phyloP scores from a whole-genome alignment of 2,888 invertebrate genomes.

The Drosophila recens region DNA sequence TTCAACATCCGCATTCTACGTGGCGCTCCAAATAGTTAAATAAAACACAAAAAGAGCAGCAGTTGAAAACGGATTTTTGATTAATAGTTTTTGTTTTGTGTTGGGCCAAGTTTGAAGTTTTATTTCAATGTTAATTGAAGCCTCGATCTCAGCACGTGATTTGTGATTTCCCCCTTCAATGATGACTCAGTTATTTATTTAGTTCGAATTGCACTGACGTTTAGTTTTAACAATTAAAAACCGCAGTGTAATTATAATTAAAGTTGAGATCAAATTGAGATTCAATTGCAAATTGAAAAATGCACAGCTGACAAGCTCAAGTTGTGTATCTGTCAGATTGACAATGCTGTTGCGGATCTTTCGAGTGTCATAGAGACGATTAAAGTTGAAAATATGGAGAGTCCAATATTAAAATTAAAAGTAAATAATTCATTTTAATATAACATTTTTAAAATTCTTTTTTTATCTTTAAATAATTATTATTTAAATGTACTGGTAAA shows the following conservation, averaged over 20 bases:
- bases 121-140: conserved; percentile 59
- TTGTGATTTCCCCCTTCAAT: conserved; percentile 24
- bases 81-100: conserved; percentile 39
- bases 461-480: too few species aligned
- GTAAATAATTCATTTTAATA: too few species aligned
- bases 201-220: conserved; percentile 30
- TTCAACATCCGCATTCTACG: conserved; percentile 58
- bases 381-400: neutral
- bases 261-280: conserved; percentile 39
- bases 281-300: conserved; percentile 38
- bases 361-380: neutral
- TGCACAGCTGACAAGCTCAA: conserved; percentile 31
- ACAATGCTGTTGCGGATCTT: conserved; percentile 26
- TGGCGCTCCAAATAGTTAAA: conserved; percentile 48
- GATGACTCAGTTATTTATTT: conserved; percentile 44
- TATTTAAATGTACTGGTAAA: neutral
- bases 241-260: conserved; percentile 34
- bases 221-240: conserved; percentile 36
- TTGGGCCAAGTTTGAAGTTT: conserved; percentile 40
- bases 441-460: too few species aligned
- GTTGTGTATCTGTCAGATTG: conserved; percentile 50
- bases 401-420: neutral
- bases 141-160: conserved; percentile 38
- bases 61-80: conserved; percentile 32
- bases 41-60: conserved; percentile 5